phyloP scores from a whole-genome alignment of 2,113 vertebrate genomes.

The Semnornis frantzii region DNA sequence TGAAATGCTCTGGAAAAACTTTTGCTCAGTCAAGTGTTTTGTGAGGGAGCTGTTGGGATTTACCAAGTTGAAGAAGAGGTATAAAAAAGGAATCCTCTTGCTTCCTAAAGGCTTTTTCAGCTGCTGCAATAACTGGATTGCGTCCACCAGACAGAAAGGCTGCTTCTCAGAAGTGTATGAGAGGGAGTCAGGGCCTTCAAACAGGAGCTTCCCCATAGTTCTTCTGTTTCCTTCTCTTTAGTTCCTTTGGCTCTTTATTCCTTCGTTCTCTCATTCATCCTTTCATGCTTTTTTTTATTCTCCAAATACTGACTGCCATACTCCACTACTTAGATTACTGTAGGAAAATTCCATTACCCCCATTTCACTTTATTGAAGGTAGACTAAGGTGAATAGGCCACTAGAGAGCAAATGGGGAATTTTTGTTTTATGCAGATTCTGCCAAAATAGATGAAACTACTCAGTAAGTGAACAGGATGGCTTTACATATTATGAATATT shows the following conservation, averaged over 20 bases:
- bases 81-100: constrained; percentile 46
- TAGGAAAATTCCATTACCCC: background rate
- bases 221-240: constrained; percentile 7
- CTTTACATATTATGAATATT: background rate
- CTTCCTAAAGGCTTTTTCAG: background rate
- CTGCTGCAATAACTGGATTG: background rate
- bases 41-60: constrained; percentile 17
- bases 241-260: background rate
- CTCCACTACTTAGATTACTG: background rate
- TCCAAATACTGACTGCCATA: background rate
- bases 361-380: background rate
- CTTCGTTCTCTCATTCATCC: background rate
- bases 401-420: background rate
- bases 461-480: background rate
- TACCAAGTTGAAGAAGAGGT: background rate
- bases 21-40: constrained; percentile 48
- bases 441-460: background rate
- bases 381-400: background rate
- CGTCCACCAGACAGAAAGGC: background rate
- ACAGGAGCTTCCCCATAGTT: background rate
- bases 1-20: constrained; percentile 54
- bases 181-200: background rate
- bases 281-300: background rate
- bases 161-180: background rate
- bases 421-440: background rate